A percentile compares a stretch with the other conserved stretches of the same genome.
These are phyloP conservation scores for Eueides isabella DNA, from an alignment of 1,140 invertebrate species.

Conservation along the genomic window DNA sequence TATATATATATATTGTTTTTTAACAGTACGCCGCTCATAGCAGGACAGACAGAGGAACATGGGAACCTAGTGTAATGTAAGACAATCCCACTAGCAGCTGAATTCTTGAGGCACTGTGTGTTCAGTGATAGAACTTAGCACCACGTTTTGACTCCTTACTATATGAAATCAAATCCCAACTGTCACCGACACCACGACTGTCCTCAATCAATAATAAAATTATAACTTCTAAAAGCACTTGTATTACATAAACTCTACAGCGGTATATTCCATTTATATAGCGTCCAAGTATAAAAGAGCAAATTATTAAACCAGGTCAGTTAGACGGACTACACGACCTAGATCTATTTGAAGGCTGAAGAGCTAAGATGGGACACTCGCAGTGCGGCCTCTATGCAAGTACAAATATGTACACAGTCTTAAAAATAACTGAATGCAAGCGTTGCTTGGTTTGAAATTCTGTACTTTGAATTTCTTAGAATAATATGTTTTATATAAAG, in stretches of 20 bases:
- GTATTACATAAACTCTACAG: not conserved
- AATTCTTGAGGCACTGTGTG: too few relatives aligned
- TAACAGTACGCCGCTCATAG: too few relatives aligned
- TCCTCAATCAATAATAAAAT: not conserved
- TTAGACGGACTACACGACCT: slow-evolving; percentile 2
- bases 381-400: not conserved
- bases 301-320: slow-evolving; percentile 12
- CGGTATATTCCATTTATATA: not conserved
- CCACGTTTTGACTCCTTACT: too few relatives aligned
- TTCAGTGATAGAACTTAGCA: too few relatives aligned
- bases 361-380: slow-evolving; percentile 7
- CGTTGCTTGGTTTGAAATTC: not conserved
- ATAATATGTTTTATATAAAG: too few relatives aligned
- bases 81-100: too few relatives aligned
- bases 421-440: not conserved
- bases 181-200: too few relatives aligned
- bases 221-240: not conserved
- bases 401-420: slow-evolving; percentile 8
- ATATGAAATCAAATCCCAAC: too few relatives aligned
- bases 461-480: not conserved
- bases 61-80: too few relatives aligned
- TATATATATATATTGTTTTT: too few relatives aligned
- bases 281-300: slow-evolving; percentile 11
- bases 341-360: slow-evolving; percentile 12
- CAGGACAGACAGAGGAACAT: too few relatives aligned